Conservation (phyloP, 2,113 vertebrate species). For the Pelodiscus sinensis region DNA sequence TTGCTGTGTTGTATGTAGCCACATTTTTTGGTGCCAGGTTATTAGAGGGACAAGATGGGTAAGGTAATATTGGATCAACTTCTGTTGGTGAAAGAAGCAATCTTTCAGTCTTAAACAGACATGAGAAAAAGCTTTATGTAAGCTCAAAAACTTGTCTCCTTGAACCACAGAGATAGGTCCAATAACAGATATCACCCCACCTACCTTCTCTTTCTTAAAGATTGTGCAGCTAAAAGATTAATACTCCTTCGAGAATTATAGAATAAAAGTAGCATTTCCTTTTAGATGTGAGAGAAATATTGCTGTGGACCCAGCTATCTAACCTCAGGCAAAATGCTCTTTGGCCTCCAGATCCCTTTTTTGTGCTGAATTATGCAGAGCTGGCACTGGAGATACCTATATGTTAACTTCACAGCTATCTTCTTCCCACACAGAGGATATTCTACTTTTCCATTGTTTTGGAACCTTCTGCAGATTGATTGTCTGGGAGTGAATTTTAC, state of each 20-base stretch:
- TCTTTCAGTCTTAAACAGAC: not conserved
- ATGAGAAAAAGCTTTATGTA: not conserved
- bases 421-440: not conserved
- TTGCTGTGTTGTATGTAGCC: not conserved
- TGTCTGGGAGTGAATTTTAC: not conserved
- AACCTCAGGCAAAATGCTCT: not conserved
- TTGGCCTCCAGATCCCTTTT: not conserved
- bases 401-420: not conserved
- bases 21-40: not conserved
- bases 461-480: not conserved
- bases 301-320: not conserved
- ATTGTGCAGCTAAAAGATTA: not conserved
- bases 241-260: not conserved
- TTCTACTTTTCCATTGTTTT: not conserved
- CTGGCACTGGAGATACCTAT: not conserved
- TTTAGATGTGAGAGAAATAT: not conserved
- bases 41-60: not conserved
- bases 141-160: not conserved
- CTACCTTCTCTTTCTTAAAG: not conserved
- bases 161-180: not conserved
- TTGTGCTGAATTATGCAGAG: not conserved
- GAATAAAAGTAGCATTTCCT: not conserved
- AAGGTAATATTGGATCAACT: not conserved
- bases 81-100: not conserved
- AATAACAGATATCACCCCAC: not conserved